Percentiles rank a stretch among this genome's conserved stretches.
Evolutionary conservation across 64 coral and sea anemone genomes (phyloP).

Genomic region (Acropora yongei): DNA sequence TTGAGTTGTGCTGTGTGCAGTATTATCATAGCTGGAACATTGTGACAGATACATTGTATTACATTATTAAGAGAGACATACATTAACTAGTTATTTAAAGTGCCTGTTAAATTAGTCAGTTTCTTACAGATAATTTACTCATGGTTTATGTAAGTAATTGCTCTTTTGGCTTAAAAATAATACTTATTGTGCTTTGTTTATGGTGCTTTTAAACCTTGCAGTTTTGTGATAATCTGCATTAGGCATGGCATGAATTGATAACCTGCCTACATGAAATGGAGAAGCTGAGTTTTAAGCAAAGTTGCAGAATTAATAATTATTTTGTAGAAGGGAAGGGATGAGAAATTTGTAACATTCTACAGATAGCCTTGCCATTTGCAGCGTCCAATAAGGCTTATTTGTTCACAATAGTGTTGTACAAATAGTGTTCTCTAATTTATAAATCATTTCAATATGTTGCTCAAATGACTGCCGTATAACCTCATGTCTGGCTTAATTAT

Average conservation of each 20-base stretch:
- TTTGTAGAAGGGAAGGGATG: not conserved
- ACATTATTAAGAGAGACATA: not conserved
- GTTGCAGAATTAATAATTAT: not conserved
- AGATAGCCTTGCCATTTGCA: not conserved
- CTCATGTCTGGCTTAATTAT: not conserved
- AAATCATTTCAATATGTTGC: too few relatives aligned
- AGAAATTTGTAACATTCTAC: slow-evolving; percentile 1
- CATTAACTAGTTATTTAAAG: not conserved
- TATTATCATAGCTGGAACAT: not conserved
- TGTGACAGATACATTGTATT: not conserved
- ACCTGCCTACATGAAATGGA: not conserved
- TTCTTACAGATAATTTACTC: slow-evolving; percentile 5
- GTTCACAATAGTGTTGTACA: not conserved
- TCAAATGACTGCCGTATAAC: too few relatives aligned
- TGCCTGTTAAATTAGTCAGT: slow-evolving; percentile 3
- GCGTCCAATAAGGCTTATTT: not conserved
- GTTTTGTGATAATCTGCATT: not conserved
- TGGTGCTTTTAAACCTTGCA: too few relatives aligned
- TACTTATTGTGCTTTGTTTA: too few relatives aligned
- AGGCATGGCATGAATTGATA: not conserved
- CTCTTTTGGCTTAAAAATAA: not conserved
- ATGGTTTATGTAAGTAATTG: not conserved
- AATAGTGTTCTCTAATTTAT: too few relatives aligned
- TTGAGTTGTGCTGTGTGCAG: too few relatives aligned
- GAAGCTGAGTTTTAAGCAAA: not conserved